These are phyloP conservation scores for Coleophora flavipennella DNA, from an alignment of 2,888 invertebrate genomes.

Conservation along the genomic window DNA sequence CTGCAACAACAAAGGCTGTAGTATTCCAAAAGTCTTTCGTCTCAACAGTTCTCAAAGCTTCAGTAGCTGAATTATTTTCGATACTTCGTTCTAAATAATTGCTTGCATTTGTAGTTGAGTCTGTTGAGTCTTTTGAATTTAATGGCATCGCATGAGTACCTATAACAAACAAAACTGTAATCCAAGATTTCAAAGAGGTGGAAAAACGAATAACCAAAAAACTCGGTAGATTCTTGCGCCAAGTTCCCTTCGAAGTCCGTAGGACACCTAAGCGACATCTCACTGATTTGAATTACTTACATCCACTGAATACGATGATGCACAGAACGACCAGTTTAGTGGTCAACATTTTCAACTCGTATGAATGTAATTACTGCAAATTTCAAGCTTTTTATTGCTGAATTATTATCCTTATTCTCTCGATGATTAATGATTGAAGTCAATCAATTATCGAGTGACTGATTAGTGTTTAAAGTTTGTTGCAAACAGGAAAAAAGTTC, in stretches of 20 bases:
- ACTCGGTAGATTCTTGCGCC: neutral
- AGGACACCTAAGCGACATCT: too few species aligned
- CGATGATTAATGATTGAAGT: neutral
- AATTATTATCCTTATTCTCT: too few species aligned
- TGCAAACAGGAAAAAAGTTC: neutral
- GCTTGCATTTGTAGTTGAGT: neutral
- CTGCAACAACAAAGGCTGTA: neutral
- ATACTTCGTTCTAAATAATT: neutral
- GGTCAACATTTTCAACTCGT: too few species aligned
- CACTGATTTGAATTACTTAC: too few species aligned
- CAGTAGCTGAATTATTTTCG: neutral
- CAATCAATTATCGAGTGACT: neutral
- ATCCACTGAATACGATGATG: too few species aligned
- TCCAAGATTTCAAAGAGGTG: neutral
- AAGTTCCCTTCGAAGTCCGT: too few species aligned
- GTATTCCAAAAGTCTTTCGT: neutral
- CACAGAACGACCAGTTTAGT: too few species aligned
- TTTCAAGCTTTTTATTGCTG: too few species aligned
- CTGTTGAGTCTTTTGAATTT: too few species aligned
- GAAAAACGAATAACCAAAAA: neutral
- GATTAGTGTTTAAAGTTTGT: neutral
- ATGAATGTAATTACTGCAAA: too few species aligned
- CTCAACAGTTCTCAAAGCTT: neutral
- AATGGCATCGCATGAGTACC: too few species aligned
- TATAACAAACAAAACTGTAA: neutral